Percentiles rank a stretch among this genome's conserved stretches.
phyloP scores from a whole-genome alignment of 2,113 vertebrate genomes.

The Salvelinus namaycush region DNA sequence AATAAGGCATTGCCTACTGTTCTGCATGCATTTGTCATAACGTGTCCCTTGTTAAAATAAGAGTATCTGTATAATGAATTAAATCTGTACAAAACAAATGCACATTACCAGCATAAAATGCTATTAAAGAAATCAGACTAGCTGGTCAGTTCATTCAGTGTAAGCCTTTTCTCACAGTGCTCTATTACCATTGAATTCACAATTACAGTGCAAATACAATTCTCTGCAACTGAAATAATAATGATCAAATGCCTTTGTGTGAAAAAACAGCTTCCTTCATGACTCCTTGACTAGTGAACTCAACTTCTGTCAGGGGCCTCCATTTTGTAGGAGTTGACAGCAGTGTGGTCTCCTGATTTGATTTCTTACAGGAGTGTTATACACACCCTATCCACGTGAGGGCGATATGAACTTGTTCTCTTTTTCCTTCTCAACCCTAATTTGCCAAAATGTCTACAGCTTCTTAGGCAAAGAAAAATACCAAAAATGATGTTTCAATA shows the following conservation, averaged over 20 bases:
- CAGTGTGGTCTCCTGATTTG: background rate
- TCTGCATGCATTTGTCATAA: background rate
- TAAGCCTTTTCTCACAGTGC: background rate
- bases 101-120: background rate
- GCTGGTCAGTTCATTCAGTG: background rate
- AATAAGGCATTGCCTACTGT: background rate
- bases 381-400: constrained; percentile 9
- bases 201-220: background rate
- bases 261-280: background rate
- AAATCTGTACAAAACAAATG: too few relatives aligned
- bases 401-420: constrained; percentile 4
- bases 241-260: background rate
- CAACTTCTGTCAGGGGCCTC: background rate
- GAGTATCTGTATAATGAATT: too few relatives aligned
- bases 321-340: constrained; percentile 1
- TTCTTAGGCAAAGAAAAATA: background rate
- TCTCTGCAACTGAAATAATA: background rate
- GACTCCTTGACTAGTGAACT: background rate
- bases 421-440: background rate
- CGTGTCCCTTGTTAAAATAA: background rate
- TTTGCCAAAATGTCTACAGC: background rate
- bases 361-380: background rate
- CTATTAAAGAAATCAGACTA: background rate
- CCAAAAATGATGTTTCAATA: too few relatives aligned
- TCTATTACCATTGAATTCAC: background rate